Base-by-base conservation (phyloP, 2,888 invertebrate genomes). In the Polydrusus cervinus region DNA sequence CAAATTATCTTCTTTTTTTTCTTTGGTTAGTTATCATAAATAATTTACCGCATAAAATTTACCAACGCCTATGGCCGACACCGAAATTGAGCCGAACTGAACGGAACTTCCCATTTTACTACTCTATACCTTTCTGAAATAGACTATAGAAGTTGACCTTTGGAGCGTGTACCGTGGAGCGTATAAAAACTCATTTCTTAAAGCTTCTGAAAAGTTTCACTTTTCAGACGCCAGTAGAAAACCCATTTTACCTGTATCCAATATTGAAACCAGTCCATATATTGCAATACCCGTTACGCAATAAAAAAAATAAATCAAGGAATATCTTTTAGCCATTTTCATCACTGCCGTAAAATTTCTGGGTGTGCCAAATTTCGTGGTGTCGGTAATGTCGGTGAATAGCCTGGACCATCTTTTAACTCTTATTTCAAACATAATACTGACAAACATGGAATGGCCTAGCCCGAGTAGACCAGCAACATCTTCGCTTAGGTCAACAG, bases 401-500 rank as follows among this genome's bases (percentile, higher is more conserved):
- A 71, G 25, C 10, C 40, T 30, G 0, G 75, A 75, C 75, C 75
- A 75, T 43, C 34, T 25, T 30, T 60, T 57, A 3, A 34, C 49
- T 13, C 47, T 65, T n/a, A 71, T 1, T 61, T 61, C 45, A 49
- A 75, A 75, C 9, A 65, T 20, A 13, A 66, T 66, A 40, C 75
- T 66, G 0, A 71, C 1, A 5, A 60, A 30, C 75, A 71, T 66
- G 1, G 60, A 70, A 45, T 71, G 71, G 1, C 30, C 66, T 0
- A 75, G 18, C 9, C 71, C 71, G 20, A 61, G 51, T 0, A 70
- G 34, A 20, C 65, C 66, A 8, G 66, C 66, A 1, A 71, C 16
- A n/a, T 75, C 75, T 65, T 71, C 70, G 13, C 49, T 66, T 3
- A 75, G 45, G 34, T 71, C 61, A 7, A 61, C 53, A 16, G 49